Base-by-base conservation (phyloP, 2,888 invertebrate genomes). In the Pedicia rivosa region DNA sequence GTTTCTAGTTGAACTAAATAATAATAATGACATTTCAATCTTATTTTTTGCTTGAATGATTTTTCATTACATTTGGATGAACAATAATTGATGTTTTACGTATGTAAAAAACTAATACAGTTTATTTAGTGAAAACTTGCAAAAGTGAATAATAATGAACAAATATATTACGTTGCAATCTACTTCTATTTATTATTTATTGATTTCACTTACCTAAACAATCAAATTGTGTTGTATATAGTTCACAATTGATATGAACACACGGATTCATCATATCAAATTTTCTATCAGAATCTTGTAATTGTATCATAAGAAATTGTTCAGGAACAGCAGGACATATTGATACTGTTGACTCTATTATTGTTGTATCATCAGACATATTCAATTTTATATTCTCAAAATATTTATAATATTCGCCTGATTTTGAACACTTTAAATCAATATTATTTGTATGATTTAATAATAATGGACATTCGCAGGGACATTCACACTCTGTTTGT, bases 401-500 rank as follows among this genome's bases (percentile, higher is more conserved):
- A n/a, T n/a, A n/a, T n/a, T n/a, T n/a, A n/a, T n/a, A n/a, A 29
- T n/a, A 5, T 22, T 6, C 25, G 6, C 6, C 17, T 17, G 8
- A 8, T 1, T 10, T 38, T 3, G n/a, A 10, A 3, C 28, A n/a
- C 7, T 7, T 33, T 25, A 10, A 16, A 19, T 34, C 17, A 24
- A 9, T 12, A 14, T 10, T 10, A 15, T 24, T 33, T n/a, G 10
- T 24, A 6, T 31, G 19, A 17, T 17, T 15, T 17, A 56, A 8
- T 20, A 20, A 24, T 2, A 72, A 65, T 42, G 66, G 78, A 52
- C 92, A 92, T 57, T 92, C 90, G 55, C 92, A 92, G 0, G 92
- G 92, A 52, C 92, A 92, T 57, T 92, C 92, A 49, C 92, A 92
- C 53, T 91, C 90, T 3, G 77, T 81, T 60, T 87, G 88, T 55